Percentiles rank a stretch among this genome's conserved stretches.
Evolutionary conservation across 2,797 vertebrate genomes (phyloP).

Genomic region (Buceros bicornis): DNA sequence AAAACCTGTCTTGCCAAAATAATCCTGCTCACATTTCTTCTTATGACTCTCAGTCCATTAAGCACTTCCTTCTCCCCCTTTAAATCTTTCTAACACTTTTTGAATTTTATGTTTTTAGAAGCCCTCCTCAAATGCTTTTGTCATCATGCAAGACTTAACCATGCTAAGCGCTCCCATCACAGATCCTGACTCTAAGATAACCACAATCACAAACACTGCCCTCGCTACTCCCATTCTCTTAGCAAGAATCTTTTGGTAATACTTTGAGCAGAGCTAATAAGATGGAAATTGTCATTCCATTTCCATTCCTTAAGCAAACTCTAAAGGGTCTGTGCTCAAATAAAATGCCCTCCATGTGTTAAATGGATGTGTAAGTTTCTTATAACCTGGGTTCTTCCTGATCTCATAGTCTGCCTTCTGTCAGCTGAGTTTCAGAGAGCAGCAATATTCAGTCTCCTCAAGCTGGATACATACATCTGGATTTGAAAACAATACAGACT

Average conservation of each 20-base stretch:
- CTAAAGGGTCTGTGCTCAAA: neutral
- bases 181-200: neutral
- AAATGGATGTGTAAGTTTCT: neutral
- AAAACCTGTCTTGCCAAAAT: neutral
- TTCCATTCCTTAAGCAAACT: neutral
- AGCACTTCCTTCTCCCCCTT: neutral
- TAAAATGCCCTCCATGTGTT: neutral
- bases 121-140: neutral
- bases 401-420: neutral
- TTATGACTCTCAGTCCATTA: neutral
- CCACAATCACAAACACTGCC: neutral
- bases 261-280: neutral
- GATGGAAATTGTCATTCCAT: neutral
- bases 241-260: neutral
- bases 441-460: neutral
- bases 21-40: neutral
- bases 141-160: neutral
- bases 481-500: neutral
- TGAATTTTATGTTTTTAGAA: neutral
- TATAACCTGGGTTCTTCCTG: neutral
- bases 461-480: neutral
- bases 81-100: neutral
- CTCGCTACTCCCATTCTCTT: neutral
- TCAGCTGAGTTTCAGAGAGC: neutral
- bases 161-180: fast-evolving